These are phyloP conservation scores for Pluvialis apricaria DNA, from an alignment of 2,113 vertebrate species.

Conservation along the genomic window DNA sequence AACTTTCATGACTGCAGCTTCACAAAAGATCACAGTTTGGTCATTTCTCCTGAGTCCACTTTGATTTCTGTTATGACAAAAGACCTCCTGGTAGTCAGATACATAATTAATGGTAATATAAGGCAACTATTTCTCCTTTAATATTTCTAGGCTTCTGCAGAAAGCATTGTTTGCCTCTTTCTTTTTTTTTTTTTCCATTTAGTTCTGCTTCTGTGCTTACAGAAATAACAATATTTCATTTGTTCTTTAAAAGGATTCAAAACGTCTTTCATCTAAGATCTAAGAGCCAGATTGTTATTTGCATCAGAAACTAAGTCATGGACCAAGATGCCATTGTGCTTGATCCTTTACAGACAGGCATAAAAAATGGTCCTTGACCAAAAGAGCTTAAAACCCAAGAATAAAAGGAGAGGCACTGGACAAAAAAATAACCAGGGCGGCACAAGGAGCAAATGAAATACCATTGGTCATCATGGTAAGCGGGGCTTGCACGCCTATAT, in stretches of 20 bases:
- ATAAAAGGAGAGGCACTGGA: not conserved
- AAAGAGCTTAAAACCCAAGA: not conserved
- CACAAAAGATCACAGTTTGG: not conserved
- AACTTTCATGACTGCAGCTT: not conserved
- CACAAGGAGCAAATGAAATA: not conserved
- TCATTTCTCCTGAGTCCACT: not conserved
- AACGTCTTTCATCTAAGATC: not conserved
- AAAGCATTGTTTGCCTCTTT: not conserved
- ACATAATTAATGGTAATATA: not conserved
- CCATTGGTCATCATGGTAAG: not conserved
- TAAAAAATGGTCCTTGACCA: not conserved
- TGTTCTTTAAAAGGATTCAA: not conserved
- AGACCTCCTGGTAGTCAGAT: not conserved
- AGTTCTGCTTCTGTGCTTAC: not conserved
- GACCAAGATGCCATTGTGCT: not conserved
- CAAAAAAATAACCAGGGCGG: not conserved
- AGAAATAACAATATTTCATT: not conserved
- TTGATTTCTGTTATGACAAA: constrained; percentile 1
- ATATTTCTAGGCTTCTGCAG: not conserved
- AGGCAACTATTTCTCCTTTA: not conserved
- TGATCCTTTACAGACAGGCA: not conserved
- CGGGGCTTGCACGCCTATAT: not conserved
- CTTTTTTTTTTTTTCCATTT: not conserved
- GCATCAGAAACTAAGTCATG: not conserved
- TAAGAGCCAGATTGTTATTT: not conserved